Percentiles rank a stretch among this genome's conserved stretches.
Evolutionary conservation across 2,797 vertebrate species (phyloP).

Genomic region (Paratrypauchen microcephalus): DNA sequence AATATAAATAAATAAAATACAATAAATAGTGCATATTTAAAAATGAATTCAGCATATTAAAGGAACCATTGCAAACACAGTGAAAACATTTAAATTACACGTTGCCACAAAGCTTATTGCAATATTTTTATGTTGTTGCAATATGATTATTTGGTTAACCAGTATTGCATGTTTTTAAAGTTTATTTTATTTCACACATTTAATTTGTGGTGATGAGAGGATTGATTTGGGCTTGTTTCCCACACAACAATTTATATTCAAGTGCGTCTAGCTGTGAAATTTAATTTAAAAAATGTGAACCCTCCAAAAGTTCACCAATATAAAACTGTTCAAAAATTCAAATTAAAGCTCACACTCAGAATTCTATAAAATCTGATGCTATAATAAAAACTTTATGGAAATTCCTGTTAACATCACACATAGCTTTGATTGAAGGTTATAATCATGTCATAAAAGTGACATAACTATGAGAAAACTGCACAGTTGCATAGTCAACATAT

Average conservation of each 20-base stretch:
- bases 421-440: not conserved
- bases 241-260: not conserved
- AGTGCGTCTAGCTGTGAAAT: not conserved
- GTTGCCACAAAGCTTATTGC: too few relatives aligned
- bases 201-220: not conserved
- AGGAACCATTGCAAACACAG: too few relatives aligned
- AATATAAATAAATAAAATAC: too few relatives aligned
- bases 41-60: too few relatives aligned
- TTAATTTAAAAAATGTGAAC: slow-evolving; percentile 1
- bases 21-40: too few relatives aligned
- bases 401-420: not conserved
- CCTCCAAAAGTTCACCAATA: not conserved
- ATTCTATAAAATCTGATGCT: not conserved
- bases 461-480: not conserved
- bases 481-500: not conserved
- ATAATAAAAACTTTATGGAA: not conserved
- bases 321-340: not conserved
- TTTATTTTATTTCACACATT: not conserved
- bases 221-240: not conserved
- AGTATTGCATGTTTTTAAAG: not conserved
- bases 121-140: not conserved
- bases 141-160: not conserved
- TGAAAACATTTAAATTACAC: too few relatives aligned
- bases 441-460: slow-evolving; percentile 15
- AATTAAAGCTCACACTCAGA: not conserved